phyloP scores from a whole-genome alignment of 1,140 invertebrate genomes.

The Aphidius ervi region DNA sequence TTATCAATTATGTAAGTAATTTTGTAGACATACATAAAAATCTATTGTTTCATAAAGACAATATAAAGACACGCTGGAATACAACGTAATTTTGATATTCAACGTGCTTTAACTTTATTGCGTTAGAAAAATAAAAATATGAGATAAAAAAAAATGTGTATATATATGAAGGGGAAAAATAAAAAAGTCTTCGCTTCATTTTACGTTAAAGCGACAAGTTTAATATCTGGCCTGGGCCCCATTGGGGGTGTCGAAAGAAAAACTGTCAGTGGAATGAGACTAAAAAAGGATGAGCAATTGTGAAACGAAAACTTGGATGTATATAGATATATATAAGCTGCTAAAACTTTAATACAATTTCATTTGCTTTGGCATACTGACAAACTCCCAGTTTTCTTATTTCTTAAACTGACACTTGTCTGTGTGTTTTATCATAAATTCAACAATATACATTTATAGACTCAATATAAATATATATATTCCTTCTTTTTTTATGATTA shows the following conservation, averaged over 20 bases:
- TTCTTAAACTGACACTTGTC: constrained; percentile 17
- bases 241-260: constrained; percentile 22
- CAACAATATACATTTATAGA: no score
- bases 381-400: constrained; percentile 34
- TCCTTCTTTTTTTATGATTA: not conserved
- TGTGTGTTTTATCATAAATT: constrained; percentile 10
- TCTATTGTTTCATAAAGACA: constrained; percentile 3
- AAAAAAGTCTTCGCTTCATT: constrained; percentile 35
- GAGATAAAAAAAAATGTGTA: not conserved
- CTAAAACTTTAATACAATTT: constrained; percentile 50
- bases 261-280: constrained; percentile 22
- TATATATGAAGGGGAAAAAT: not conserved
- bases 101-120: constrained; percentile 16
- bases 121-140: constrained; percentile 5
- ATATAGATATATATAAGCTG: constrained; percentile 24
- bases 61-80: constrained; percentile 9
- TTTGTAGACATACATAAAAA: constrained; percentile 8
- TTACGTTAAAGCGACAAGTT: constrained; percentile 47
- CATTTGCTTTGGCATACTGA: constrained; percentile 42
- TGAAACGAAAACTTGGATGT: constrained; percentile 1
- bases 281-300: constrained; percentile 25
- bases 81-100: constrained; percentile 4
- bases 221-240: constrained; percentile 36
- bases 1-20: constrained; percentile 10
- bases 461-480: no score